phyloP scores from a whole-genome alignment of 2,888 invertebrate genomes.

The Poecilus cupreus region DNA sequence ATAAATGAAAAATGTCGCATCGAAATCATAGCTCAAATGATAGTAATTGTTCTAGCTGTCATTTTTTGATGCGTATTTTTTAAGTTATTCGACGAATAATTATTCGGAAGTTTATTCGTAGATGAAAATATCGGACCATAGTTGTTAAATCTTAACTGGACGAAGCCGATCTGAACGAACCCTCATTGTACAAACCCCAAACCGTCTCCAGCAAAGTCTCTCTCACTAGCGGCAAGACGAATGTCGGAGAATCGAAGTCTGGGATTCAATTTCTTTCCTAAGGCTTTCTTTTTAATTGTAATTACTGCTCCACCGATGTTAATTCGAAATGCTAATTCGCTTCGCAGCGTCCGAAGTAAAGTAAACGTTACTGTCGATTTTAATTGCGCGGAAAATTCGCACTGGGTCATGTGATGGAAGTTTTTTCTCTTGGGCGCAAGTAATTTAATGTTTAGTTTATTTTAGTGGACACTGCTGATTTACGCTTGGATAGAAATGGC shows the following conservation, averaged over 20 bases:
- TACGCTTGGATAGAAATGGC: neutral
- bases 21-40: too few species aligned
- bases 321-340: constrained; percentile 43
- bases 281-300: constrained; percentile 50
- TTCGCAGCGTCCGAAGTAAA: neutral
- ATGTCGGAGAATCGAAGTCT: constrained; percentile 18
- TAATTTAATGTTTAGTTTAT: constrained; percentile 10
- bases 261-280: constrained; percentile 34
- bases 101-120: too few species aligned
- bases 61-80: too few species aligned
- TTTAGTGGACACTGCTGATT: neutral
- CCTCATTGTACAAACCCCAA: too few species aligned
- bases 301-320: constrained; percentile 43
- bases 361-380: constrained; percentile 17
- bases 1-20: too few species aligned
- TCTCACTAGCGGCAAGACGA: neutral
- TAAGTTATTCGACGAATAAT: too few species aligned
- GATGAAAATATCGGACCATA: too few species aligned
- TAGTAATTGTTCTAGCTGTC: too few species aligned
- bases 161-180: too few species aligned
- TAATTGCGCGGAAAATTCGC: constrained; percentile 9
- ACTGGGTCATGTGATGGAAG: neutral
- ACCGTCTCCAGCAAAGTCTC: too few species aligned
- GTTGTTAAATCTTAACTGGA: too few species aligned
- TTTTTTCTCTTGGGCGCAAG: neutral